Evolutionary conservation across 2,888 invertebrate genomes (phyloP), one percentile per base, ranked within the genome.

Genomic region (Nysson spinosus): DNA sequence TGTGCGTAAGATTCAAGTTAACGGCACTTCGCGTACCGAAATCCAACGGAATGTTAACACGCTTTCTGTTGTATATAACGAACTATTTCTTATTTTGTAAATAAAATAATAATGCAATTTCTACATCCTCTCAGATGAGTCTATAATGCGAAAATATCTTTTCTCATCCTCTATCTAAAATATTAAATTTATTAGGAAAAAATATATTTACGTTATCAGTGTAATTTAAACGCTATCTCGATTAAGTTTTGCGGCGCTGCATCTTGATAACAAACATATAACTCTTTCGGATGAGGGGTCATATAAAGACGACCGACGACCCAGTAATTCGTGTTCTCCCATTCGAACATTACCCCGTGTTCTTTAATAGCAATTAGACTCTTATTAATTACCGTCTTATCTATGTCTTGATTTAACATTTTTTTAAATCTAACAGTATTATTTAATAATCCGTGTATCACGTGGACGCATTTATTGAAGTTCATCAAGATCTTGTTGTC

Each of bases 241-340:
- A 96, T 91, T 75, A 96, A 89, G 88, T 96, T 96, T 87, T 97
- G 96, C 0, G 96, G 95, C 9, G 94, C 91, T 19, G 93, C 92
- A 67, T 96, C 95, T 75, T 94, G 93, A 87, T 95, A 95, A 86
- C 97, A 97, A 34, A 97, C 91, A 82, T 95, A 97, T 7, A 96
- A 88, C 84, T 97, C 96, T 71, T 93, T 91, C 0, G 92, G 91
- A 79, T 92, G 91, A 0, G 96, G 95, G 52, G 92, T 91, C 49
- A 92, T 91, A 84, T 96, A 94, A 3, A 95, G 88, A 28, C 96
- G 90, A 12, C 95, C 95, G 30, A 94, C 90, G 58, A 94, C 94
- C 95, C 95, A 95, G 86, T 93, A 96, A 28, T 88, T 89, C 61
- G 92, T 88, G 7, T 89, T 88, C 78, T 91, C 89, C 62, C 90